These are phyloP conservation scores for Chiloscyllium punctatum DNA, from an alignment of 2,797 vertebrate genomes.

Conservation along the genomic window DNA sequence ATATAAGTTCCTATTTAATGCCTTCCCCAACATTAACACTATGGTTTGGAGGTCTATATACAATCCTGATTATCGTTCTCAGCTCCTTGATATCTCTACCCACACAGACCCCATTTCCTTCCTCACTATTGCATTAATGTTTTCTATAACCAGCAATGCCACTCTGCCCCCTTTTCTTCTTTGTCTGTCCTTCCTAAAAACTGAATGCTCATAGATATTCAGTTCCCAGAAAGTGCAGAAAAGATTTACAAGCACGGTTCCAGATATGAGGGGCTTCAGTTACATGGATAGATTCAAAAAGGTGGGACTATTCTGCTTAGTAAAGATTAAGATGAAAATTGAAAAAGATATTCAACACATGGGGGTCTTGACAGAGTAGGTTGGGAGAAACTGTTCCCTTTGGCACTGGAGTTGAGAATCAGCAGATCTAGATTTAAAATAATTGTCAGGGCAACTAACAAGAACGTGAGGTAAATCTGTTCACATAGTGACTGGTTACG, in stretches of 20 bases:
- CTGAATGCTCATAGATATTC: too few species aligned
- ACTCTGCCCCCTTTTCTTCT: too few species aligned
- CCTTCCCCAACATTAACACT: too few species aligned
- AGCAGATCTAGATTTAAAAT: neutral
- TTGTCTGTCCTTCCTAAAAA: too few species aligned
- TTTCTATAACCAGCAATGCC: too few species aligned
- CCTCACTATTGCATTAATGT: too few species aligned
- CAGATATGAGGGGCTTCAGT: neutral
- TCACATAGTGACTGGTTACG: neutral
- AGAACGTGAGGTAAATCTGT: neutral
- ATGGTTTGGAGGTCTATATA: too few species aligned
- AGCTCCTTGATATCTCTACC: too few species aligned
- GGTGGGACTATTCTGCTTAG: neutral
- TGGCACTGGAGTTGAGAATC: neutral
- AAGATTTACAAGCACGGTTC: neutral
- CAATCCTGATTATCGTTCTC: too few species aligned
- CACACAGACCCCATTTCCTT: too few species aligned
- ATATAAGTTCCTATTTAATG: too few species aligned
- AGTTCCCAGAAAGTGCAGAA: neutral
- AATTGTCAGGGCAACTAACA: neutral
- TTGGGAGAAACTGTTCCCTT: neutral
- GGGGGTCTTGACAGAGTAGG: neutral
- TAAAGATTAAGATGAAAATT: neutral
- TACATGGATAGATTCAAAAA: neutral
- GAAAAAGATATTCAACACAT: neutral